Conservation (phyloP, 2,888 invertebrate species). For the Fabriciana adippe region DNA sequence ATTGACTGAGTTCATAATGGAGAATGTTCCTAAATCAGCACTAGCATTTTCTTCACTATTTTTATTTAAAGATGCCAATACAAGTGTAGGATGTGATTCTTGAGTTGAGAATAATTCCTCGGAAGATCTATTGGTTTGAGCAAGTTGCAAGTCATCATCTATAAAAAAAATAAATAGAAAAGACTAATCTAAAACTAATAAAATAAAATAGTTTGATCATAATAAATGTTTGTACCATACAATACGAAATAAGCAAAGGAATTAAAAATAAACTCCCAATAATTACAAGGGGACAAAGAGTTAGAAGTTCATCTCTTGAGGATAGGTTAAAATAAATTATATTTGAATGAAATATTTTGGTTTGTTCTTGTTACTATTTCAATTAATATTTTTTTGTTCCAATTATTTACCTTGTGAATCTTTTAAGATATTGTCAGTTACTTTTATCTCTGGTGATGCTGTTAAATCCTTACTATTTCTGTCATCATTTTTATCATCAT, state of each 20-base stretch:
- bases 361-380: neutral
- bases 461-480: constrained; percentile 13
- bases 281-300: too few relatives aligned
- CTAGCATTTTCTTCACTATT: constrained; percentile 34
- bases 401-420: constrained; percentile 16
- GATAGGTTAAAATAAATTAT: neutral
- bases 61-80: constrained; percentile 23
- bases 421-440: neutral
- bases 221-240: too few relatives aligned
- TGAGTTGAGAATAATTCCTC: constrained; percentile 66
- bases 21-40: constrained; percentile 39
- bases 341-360: neutral
- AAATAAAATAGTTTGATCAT: too few relatives aligned
- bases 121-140: constrained; percentile 61
- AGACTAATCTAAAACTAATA: neutral
- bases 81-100: constrained; percentile 42
- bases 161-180: constrained; percentile 38
- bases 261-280: too few relatives aligned
- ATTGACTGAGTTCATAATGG: constrained; percentile 31
- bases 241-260: too few relatives aligned
- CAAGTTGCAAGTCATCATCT: constrained; percentile 68
- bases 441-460: neutral
- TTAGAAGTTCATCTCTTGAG: too few relatives aligned
- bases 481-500: constrained; percentile 8
- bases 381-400: neutral